Percentiles rank a stretch among this genome's conserved stretches.
phyloP scores from a whole-genome alignment of 92 coral and sea anemone genomes.

The Parazoanthus atlanticus region DNA sequence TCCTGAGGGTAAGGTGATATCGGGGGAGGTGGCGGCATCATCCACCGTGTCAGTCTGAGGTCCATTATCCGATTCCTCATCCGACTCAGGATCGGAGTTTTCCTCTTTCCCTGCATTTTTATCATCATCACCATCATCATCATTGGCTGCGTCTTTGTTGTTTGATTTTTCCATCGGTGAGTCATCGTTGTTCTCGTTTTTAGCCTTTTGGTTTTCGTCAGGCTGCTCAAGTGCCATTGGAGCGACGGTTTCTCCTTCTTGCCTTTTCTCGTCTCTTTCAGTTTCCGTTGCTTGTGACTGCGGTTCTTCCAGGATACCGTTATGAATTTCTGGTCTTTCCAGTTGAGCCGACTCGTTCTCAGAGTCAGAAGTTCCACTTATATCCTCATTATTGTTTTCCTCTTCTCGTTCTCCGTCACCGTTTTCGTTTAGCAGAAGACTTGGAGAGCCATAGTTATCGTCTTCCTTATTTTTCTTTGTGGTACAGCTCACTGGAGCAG shows the following conservation, averaged over 20 bases:
- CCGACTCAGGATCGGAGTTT: not conserved
- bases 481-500: not conserved
- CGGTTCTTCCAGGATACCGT: not conserved
- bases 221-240: not conserved
- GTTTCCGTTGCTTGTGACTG: not conserved
- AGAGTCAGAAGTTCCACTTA: not conserved
- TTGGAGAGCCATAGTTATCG: not conserved
- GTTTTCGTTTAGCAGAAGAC: not conserved
- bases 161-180: slow-evolving; percentile 22
- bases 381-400: not conserved
- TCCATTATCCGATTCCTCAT: not conserved
- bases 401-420: not conserved
- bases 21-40: not conserved
- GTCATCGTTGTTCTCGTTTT: slow-evolving; percentile 21
- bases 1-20: slow-evolving; percentile 8
- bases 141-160: slow-evolving; percentile 22
- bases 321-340: not conserved
- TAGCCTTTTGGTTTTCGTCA: slow-evolving; percentile 42
- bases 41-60: slow-evolving; percentile 4
- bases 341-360: not conserved
- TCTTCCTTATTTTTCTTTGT: not conserved
- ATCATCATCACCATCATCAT: slow-evolving; percentile 17
- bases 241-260: slow-evolving; percentile 17
- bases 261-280: not conserved
- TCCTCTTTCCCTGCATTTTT: slow-evolving; percentile 19